These are phyloP conservation scores for Takifugu rubripes DNA, from an alignment of 2,797 vertebrate species.

Conservation along the genomic window DNA sequence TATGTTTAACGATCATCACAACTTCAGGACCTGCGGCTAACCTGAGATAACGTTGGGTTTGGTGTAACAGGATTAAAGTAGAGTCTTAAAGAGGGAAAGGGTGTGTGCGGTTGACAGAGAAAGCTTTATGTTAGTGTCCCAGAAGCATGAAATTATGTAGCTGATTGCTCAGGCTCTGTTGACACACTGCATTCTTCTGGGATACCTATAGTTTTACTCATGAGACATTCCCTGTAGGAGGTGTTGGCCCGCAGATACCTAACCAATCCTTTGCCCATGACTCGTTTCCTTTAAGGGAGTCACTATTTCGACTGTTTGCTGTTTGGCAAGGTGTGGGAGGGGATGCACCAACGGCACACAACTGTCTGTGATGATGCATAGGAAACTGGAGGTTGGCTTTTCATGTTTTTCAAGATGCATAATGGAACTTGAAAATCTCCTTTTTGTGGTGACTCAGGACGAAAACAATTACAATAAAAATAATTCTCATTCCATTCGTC, in stretches of 20 bases:
- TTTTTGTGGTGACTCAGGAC: background rate
- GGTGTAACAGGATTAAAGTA: background rate
- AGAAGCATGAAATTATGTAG: background rate
- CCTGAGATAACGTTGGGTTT: background rate
- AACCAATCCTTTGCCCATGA: constrained; percentile 11
- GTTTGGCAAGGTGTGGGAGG: constrained; percentile 17
- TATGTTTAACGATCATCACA: constrained; percentile 13
- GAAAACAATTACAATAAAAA: background rate
- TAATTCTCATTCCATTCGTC: background rate
- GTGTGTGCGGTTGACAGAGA: constrained; percentile 2
- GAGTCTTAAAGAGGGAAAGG: background rate
- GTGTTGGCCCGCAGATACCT: constrained; percentile 20
- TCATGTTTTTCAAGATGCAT: background rate
- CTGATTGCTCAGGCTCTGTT: constrained; percentile 9
- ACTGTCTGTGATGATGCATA: constrained; percentile 6
- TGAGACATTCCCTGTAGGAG: constrained; percentile 7
- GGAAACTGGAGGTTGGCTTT: background rate
- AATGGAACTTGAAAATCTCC: background rate
- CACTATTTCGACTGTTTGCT: constrained; percentile 2
- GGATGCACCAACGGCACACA: constrained; percentile 5
- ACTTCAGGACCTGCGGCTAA: background rate
- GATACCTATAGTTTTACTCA: constrained; percentile 20
- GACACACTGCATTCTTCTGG: constrained; percentile 43
- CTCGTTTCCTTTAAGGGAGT: constrained; percentile 2
- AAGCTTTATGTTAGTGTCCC: constrained; percentile 17